A percentile compares a stretch with the other conserved stretches of the same genome.
phyloP scores from a whole-genome alignment of 2,888 invertebrate species.

The Sarcophaga caerulescens region DNA sequence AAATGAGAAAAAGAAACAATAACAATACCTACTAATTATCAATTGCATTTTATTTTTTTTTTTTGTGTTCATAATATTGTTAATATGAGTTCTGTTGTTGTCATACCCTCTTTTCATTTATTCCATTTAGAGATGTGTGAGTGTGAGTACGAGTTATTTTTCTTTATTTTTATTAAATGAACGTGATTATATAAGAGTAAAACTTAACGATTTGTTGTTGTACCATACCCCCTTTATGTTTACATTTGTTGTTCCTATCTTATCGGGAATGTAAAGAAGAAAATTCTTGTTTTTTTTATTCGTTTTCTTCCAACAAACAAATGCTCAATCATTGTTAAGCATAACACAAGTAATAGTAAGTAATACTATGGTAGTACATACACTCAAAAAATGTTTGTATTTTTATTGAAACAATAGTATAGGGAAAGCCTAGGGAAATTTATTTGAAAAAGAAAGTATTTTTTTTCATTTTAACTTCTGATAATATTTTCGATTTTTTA shows the following conservation, averaged over 20 bases:
- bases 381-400: too few relatives aligned
- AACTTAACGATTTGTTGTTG: not conserved
- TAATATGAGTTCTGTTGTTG: not conserved
- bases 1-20: not conserved
- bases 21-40: not conserved
- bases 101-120: not conserved
- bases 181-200: conserved; percentile 37
- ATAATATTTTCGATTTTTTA: too few relatives aligned
- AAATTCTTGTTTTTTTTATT: not conserved
- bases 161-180: conserved; percentile 12
- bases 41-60: not conserved
- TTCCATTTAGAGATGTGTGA: not conserved
- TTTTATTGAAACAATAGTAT: too few relatives aligned
- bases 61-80: not conserved
- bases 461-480: too few relatives aligned
- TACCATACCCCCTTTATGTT: conserved; percentile 8
- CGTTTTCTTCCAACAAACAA: conserved; percentile 1
- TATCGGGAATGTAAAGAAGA: conserved; percentile 6
- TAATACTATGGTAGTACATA: too few relatives aligned
- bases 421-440: too few relatives aligned
- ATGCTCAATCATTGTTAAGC: conserved; percentile 19
- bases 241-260: conserved; percentile 11
- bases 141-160: not conserved
- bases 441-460: too few relatives aligned
- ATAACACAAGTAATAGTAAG: not conserved